These are phyloP conservation scores for Propsilocerus akamusi DNA, from an alignment of 1,140 invertebrate species.

Conservation along the genomic window DNA sequence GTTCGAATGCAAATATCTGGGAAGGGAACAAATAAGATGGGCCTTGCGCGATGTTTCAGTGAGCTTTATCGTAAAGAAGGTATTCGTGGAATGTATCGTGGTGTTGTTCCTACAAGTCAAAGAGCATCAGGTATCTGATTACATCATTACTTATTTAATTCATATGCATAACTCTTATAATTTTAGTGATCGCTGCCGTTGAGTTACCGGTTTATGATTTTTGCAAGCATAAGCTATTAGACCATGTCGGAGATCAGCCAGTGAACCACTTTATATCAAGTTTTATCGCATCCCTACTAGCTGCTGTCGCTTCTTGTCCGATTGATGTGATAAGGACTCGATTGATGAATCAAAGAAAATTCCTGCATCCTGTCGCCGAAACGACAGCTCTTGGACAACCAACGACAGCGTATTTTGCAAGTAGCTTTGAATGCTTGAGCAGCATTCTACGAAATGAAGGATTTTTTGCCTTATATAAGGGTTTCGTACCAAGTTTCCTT, in stretches of 20 bases:
- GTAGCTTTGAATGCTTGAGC: background rate
- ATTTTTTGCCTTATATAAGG: constrained; percentile 78
- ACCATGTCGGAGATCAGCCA: constrained; percentile 54
- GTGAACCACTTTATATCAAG: constrained; percentile 82
- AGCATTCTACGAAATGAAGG: constrained; percentile 40
- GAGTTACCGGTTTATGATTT: constrained; percentile 89
- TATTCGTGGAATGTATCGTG: constrained; percentile 70
- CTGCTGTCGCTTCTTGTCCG: constrained; percentile 83
- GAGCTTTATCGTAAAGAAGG: constrained; percentile 67
- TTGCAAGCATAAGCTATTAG: constrained; percentile 61
- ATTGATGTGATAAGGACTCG: constrained; percentile 88
- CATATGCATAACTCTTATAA: background rate
- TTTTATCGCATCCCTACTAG: constrained; percentile 79
- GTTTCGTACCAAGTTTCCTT: constrained; percentile 87
- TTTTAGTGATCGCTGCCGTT: constrained; percentile 67
- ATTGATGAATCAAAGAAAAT: constrained; percentile 72
- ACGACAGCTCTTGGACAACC: constrained; percentile 12
- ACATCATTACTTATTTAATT: background rate
- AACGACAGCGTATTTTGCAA: constrained; percentile 25
- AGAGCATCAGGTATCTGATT: constrained; percentile 40
- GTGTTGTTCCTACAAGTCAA: constrained; percentile 79
- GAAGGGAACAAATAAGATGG: constrained; percentile 26
- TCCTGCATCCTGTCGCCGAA: constrained; percentile 28
- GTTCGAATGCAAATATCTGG: constrained; percentile 76
- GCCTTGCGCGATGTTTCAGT: constrained; percentile 53